Percentiles rank a stretch among this genome's conserved stretches.
Conservation (phyloP, 2,797 vertebrate genomes). For the Bothrops alternatus region DNA sequence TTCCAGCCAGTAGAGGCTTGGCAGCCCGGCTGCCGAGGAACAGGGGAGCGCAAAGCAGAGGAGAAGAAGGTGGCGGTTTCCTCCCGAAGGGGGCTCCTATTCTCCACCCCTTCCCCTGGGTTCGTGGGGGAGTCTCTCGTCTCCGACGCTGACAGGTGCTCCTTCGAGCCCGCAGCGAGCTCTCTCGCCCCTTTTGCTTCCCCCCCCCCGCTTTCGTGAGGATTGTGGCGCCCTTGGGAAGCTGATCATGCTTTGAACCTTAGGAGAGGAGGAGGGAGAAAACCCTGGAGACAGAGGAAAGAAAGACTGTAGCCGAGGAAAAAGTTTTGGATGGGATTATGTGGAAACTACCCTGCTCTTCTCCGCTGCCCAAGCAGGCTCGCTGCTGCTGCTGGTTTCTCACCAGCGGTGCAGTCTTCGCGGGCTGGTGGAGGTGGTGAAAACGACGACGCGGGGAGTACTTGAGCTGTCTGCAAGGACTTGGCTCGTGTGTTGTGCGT, state of each 20-base stretch:
- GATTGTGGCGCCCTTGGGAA: constrained; percentile 70
- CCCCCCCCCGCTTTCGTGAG: constrained; percentile 28
- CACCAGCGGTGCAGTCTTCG: constrained; percentile 75
- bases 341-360: constrained; percentile 83
- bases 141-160: constrained; percentile 60
- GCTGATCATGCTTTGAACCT: constrained; percentile 68
- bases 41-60: neutral
- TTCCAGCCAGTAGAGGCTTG: neutral
- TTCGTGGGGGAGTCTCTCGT: constrained; percentile 5
- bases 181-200: constrained; percentile 7
- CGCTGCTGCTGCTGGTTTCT: constrained; percentile 73
- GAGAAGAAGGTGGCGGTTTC: neutral
- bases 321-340: constrained; percentile 87
- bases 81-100: constrained; percentile 22
- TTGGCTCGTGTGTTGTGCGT: constrained; percentile 59
- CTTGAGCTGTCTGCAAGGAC: constrained; percentile 72
- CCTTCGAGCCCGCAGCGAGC: constrained; percentile 15
- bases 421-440: constrained; percentile 72
- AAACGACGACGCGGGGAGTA: constrained; percentile 68
- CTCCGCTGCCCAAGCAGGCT: constrained; percentile 82
- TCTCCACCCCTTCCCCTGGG: constrained; percentile 19
- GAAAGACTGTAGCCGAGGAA: constrained; percentile 53
- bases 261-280: constrained; percentile 22
- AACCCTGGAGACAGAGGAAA: constrained; percentile 69
- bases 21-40: neutral